A percentile compares a stretch with the other conserved stretches of the same genome.
Conservation (phyloP, 2,888 invertebrate genomes). For the Hemicrepidius hirtus region DNA sequence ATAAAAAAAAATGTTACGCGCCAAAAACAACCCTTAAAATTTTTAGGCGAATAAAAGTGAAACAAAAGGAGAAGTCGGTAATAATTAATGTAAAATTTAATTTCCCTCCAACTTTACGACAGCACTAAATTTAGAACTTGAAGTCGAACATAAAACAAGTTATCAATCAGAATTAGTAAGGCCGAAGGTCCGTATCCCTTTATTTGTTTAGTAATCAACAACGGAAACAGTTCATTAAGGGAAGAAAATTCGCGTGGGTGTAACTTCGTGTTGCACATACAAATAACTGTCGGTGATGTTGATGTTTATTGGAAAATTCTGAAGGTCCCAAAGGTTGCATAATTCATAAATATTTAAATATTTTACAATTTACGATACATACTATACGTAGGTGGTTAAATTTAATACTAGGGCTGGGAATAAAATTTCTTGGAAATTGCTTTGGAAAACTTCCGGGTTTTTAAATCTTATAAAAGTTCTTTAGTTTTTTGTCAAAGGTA, state of each 20-base stretch:
- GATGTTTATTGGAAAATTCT: slow-evolving; percentile 1
- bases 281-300: not conserved
- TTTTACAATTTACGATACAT: not conserved
- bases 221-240: slow-evolving; percentile 6
- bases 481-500: too few relatives aligned
- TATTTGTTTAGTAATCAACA: slow-evolving; percentile 19
- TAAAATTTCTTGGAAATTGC: not conserved
- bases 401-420: not conserved
- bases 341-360: slow-evolving; percentile 4
- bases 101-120: not conserved
- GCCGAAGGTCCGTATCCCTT: not conserved
- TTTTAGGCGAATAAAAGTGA: not conserved
- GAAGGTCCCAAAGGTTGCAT: slow-evolving; percentile 1
- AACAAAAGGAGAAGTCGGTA: not conserved
- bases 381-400: too few relatives aligned
- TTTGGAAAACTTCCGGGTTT: too few relatives aligned
- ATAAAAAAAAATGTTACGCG: too few relatives aligned
- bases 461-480: too few relatives aligned
- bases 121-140: not conserved
- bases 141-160: not conserved
- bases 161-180: not conserved
- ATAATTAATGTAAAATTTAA: not conserved
- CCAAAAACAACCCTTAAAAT: not conserved
- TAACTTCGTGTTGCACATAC: slow-evolving; percentile 4
- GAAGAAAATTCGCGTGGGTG: not conserved